Evolutionary conservation across 2,888 invertebrate species (phyloP).

Genomic region (Ptychoptera contaminata): DNA sequence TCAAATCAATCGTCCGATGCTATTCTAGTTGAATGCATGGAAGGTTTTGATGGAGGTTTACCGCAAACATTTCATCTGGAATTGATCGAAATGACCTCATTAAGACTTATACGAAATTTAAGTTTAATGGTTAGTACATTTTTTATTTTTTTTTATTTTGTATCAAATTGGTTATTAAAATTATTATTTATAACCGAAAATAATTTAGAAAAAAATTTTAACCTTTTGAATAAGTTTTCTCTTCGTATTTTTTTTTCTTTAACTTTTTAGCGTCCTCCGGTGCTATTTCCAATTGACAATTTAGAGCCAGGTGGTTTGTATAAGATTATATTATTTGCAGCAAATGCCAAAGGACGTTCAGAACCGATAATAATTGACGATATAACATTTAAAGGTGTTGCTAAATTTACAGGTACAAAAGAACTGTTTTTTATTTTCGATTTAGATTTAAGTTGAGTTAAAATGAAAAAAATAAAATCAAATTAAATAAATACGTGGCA

Average conservation of each 20-base stretch:
- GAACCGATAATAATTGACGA: constrained; percentile 71
- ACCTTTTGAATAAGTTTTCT: not conserved
- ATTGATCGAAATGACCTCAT: constrained; percentile 52
- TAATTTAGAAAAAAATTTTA: not conserved
- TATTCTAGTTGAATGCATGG: constrained; percentile 69
- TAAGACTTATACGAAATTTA: constrained; percentile 33
- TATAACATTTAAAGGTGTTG: constrained; percentile 71
- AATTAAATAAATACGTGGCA: not conserved
- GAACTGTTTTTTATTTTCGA: not conserved
- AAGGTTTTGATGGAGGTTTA: constrained; percentile 76
- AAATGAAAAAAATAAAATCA: not conserved
- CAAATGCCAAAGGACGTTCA: constrained; percentile 76
- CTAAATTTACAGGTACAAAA: constrained; percentile 64
- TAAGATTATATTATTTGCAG: constrained; percentile 67
- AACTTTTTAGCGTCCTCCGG: constrained; percentile 23
- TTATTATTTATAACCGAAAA: not conserved
- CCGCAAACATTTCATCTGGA: constrained; percentile 78
- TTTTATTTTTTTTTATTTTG: not conserved
- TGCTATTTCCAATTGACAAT: constrained; percentile 31
- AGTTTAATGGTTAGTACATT: constrained; percentile 24
- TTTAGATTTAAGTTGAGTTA: not conserved
- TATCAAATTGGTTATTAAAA: not conserved
- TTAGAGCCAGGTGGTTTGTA: constrained; percentile 60
- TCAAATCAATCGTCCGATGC: constrained; percentile 76
- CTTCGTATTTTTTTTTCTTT: too few species aligned